Evolutionary conservation across 2,113 vertebrate species (phyloP).

Genomic region (Lonchura striata): DNA sequence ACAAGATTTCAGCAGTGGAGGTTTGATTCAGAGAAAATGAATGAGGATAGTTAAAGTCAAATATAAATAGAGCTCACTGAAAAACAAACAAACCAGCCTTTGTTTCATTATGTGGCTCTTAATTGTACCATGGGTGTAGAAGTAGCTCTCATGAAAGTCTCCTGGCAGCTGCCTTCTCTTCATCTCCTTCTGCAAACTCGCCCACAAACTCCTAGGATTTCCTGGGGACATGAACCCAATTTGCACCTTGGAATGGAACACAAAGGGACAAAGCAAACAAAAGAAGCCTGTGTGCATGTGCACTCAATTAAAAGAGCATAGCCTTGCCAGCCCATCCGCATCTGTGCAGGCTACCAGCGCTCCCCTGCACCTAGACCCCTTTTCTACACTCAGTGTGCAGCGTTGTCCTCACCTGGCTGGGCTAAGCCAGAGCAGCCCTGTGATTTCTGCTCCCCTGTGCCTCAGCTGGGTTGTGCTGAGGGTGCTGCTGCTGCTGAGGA

Average conservation of each 20-base stretch:
- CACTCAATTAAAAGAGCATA: background rate
- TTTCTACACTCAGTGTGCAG: background rate
- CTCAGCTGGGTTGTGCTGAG: background rate
- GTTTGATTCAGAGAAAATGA: constrained; percentile 43
- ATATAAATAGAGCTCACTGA: constrained; percentile 61
- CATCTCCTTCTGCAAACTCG: background rate
- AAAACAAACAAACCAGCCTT: constrained; percentile 49
- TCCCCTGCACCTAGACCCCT: background rate
- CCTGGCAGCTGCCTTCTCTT: background rate
- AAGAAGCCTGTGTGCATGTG: background rate
- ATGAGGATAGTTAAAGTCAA: constrained; percentile 55
- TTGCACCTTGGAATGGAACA: background rate
- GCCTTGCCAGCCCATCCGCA: background rate
- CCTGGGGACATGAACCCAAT: background rate
- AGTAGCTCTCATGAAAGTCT: constrained; percentile 19
- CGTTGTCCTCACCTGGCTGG: background rate
- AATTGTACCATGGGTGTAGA: background rate
- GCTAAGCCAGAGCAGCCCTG: background rate
- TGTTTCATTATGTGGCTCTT: constrained; percentile 44
- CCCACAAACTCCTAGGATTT: background rate
- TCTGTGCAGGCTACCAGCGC: background rate
- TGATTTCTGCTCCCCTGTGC: accelerated
- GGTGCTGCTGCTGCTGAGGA: background rate
- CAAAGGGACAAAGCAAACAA: background rate
- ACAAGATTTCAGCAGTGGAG: background rate